Conservation (phyloP, 2,113 vertebrate species). For the Actinemys pallida region DNA sequence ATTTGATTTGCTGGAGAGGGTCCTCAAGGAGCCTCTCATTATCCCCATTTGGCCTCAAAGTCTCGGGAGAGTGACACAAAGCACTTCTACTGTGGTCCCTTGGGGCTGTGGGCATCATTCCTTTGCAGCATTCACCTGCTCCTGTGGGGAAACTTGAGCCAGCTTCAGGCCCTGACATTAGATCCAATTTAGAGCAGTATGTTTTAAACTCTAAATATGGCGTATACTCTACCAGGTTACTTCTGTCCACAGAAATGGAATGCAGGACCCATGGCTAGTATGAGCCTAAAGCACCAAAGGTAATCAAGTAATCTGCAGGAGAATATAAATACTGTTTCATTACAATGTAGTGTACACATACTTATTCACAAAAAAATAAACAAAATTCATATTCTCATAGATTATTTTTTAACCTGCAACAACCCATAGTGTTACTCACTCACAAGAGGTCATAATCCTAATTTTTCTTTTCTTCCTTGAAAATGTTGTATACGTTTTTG, state of each 20-base stretch:
- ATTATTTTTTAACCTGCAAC: no score
- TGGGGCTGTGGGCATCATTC: neutral
- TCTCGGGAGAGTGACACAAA: neutral
- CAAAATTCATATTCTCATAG: neutral
- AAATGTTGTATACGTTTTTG: neutral
- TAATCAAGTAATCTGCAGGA: neutral
- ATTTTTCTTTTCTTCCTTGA: neutral
- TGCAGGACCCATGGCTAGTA: no score
- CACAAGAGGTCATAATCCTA: no score
- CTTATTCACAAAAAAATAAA: neutral
- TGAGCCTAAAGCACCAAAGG: neutral
- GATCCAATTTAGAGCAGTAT: neutral
- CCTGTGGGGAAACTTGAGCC: constrained; percentile 4
- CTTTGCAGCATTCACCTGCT: neutral
- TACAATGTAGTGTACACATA: neutral
- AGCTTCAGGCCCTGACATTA: neutral
- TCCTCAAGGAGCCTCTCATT: neutral
- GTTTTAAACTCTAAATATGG: neutral
- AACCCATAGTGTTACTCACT: no score
- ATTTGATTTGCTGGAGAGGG: neutral
- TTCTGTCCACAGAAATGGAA: no score
- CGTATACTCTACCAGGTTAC: no score
- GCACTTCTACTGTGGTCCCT: neutral
- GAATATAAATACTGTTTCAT: neutral
- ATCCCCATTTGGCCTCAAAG: neutral